phyloP scores from a whole-genome alignment of 2,888 invertebrate species.

The Thymelicus lineola region DNA sequence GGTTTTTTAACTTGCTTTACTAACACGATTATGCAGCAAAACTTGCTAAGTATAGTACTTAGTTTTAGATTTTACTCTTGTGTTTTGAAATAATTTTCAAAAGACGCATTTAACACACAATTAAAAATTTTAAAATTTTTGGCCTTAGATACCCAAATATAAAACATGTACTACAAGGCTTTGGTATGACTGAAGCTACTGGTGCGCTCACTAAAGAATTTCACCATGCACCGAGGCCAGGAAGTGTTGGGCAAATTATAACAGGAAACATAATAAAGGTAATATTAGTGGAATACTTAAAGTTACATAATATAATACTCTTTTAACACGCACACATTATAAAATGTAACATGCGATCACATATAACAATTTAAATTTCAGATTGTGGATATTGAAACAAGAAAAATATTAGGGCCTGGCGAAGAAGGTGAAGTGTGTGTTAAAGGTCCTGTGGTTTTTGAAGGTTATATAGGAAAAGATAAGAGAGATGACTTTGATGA shows the following conservation, averaged over 20 bases:
- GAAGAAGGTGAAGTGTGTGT: conserved; percentile 66
- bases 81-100: too few relatives aligned
- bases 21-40: too few relatives aligned
- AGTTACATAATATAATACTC: too few relatives aligned
- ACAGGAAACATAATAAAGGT: conserved; percentile 58
- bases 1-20: too few relatives aligned
- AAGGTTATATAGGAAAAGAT: conserved; percentile 63
- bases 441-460: conserved; percentile 63
- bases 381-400: conserved; percentile 64
- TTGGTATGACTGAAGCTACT: conserved; percentile 69
- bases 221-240: conserved; percentile 50
- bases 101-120: too few relatives aligned
- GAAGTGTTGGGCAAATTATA: conserved; percentile 63
- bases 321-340: too few relatives aligned
- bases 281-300: conserved; percentile 8
- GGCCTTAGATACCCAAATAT: conserved; percentile 58
- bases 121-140: not conserved
- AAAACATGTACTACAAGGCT: conserved; percentile 61
- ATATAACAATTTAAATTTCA: conserved; percentile 48
- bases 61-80: too few relatives aligned
- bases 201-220: conserved; percentile 59
- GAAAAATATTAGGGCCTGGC: conserved; percentile 60
- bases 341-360: too few relatives aligned
- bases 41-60: too few relatives aligned
- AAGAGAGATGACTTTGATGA: conserved; percentile 57